Percentiles rank a stretch among this genome's conserved stretches.
Conservation (phyloP, 1,140 invertebrate species). For the Forficula auricularia region DNA sequence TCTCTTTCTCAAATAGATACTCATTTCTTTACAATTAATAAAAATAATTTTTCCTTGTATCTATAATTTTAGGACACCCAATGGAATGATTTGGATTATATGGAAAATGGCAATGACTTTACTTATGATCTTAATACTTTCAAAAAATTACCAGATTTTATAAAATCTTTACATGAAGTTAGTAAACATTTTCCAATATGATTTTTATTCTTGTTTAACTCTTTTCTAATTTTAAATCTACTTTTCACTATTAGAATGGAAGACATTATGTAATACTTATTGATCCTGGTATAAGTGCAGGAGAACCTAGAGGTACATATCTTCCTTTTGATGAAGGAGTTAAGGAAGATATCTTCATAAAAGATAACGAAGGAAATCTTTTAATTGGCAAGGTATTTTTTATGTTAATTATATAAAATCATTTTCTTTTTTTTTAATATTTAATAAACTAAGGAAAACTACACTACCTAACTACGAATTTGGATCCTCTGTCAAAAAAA, state of each 20-base stretch:
- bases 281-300: slow-evolving; percentile 52
- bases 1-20: too few relatives aligned
- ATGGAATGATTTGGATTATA: slow-evolving; percentile 87
- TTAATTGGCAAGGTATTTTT: slow-evolving; percentile 46
- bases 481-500: too few relatives aligned
- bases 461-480: too few relatives aligned
- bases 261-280: slow-evolving; percentile 62
- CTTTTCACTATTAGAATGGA: slow-evolving; percentile 29
- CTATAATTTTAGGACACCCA: slow-evolving; percentile 36
- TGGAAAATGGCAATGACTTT: slow-evolving; percentile 70
- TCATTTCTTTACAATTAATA: too few relatives aligned
- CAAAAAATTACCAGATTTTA: slow-evolving; percentile 49
- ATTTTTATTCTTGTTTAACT: not conserved
- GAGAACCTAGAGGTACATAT: slow-evolving; percentile 43
- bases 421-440: too few relatives aligned
- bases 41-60: not conserved
- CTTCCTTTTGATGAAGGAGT: slow-evolving; percentile 57
- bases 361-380: slow-evolving; percentile 37
- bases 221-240: slow-evolving; percentile 1
- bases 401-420: too few relatives aligned
- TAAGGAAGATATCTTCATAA: slow-evolving; percentile 51
- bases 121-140: slow-evolving; percentile 53
- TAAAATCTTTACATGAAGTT: slow-evolving; percentile 46
- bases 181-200: slow-evolving; percentile 10
- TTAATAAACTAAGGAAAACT: too few relatives aligned